Percentiles rank a stretch among this genome's conserved stretches.
phyloP scores from a whole-genome alignment of 2,888 invertebrate species.

The Cephalotes varians region DNA sequence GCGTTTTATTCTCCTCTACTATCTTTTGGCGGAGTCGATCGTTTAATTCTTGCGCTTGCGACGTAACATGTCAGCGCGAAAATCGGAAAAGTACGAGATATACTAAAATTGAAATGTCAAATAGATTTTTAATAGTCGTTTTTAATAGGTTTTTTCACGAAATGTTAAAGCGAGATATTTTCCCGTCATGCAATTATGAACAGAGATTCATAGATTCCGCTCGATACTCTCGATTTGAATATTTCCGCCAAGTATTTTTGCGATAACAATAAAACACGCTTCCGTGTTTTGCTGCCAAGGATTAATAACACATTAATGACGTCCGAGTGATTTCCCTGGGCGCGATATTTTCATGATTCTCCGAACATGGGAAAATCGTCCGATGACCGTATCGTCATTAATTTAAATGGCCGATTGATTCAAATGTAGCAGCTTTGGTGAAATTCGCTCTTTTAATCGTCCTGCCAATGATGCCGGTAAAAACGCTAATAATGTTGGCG shows the following conservation, averaged over 20 bases:
- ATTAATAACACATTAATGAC: slow-evolving; percentile 68
- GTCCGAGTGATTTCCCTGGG: slow-evolving; percentile 59
- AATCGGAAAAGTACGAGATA: slow-evolving; percentile 13
- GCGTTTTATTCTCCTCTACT: slow-evolving; percentile 2
- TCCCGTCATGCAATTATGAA: slow-evolving; percentile 23
- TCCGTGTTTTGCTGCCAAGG: slow-evolving; percentile 59
- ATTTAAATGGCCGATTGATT: slow-evolving; percentile 54
- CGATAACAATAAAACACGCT: slow-evolving; percentile 57
- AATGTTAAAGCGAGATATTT: slow-evolving; percentile 28
- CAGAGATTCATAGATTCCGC: slow-evolving; percentile 45
- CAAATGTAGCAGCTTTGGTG: slow-evolving; percentile 51
- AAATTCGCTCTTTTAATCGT: slow-evolving; percentile 51
- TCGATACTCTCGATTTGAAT: slow-evolving; percentile 56
- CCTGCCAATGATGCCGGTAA: slow-evolving; percentile 38
- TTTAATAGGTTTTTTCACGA: no score
- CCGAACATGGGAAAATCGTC: slow-evolving; percentile 37
- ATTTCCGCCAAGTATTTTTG: slow-evolving; percentile 57
- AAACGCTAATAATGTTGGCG: slow-evolving; percentile 42
- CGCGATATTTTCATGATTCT: slow-evolving; percentile 50
- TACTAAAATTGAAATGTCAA: background rate
- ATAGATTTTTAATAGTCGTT: slow-evolving; percentile 58
- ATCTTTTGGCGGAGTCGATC: slow-evolving; percentile 8
- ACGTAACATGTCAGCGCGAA: slow-evolving; percentile 27
- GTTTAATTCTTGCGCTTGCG: slow-evolving; percentile 25
- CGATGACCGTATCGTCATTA: slow-evolving; percentile 49